Base-by-base conservation (phyloP, 2,797 vertebrate species). In the Mycteria americana region DNA sequence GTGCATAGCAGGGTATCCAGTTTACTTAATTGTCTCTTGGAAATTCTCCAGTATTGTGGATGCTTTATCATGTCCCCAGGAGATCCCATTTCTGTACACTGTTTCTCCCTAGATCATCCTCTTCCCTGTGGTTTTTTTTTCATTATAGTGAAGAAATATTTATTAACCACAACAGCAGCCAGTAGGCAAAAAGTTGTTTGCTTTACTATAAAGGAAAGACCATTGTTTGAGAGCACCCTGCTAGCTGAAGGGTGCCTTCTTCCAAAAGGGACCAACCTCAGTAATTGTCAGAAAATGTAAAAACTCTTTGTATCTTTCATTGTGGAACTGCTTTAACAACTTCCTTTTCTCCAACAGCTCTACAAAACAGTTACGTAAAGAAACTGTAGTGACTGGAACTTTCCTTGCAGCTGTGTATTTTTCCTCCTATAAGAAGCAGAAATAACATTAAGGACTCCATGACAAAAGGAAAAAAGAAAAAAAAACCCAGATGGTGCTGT, bases 281-380 rank as follows among this genome's bases (percentile, higher is more conserved):
- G 39, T 81, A 92, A 73, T 74, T 92, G 79, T 75, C 82, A 91
- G 59, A 87, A 85, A 84, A 89, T 4, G 0, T 54, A 63, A 79
- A 92, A 24, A 48, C 31, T 83, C 60, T 69, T 69, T 60, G 28
- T 85, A 11, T 88, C 79, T 92, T 83, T 75, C 50, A 74, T 62
- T 85, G 50, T 91, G 65, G 59, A 84, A 63, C 63, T 81, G 27
- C 50, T 89, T 80, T 88, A 92, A 89, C 1, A 2, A 83, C 78
- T 89, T 82, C 43, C n/a, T 93, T 91, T 94, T 93, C 69, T 89
- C 43, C 76, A 88, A 25, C 16, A 84, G 53, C 43, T 89, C 90
- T 82, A 56, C 56, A 80, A 75, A 85, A 89, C 56, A 43, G 21
- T 92, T 91, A 74, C 31, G 54, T 86, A 94, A 94, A 94, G 63